Base-by-base conservation (phyloP, 92 coral and sea anemone genomes). In the Pocillopora meandrina region DNA sequence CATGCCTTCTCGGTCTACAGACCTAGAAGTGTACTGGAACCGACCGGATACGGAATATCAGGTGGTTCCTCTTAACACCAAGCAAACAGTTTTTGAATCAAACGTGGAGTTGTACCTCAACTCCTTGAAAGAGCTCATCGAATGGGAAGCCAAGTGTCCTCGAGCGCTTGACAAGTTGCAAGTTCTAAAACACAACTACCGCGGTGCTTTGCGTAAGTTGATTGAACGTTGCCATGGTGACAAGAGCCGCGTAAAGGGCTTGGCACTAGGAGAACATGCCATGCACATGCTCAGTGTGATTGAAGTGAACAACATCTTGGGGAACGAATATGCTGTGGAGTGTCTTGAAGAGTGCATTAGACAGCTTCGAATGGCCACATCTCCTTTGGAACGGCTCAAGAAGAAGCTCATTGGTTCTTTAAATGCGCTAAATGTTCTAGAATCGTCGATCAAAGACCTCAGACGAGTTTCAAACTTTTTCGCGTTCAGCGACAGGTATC, bases 191-290 rank as follows among this genome's bases (percentile, higher is more conserved):
- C 86, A 90, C n/a, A 88, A 87, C 68, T 97, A 88, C 88, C 88
- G 94, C 66, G 97, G 99, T 14, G 90, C 93, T 4, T 71, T 97
- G 71, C 93, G 99, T 5, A 92, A 91, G 65, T 56, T 97, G 52
- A 94, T 89, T 66, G 96, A 93, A 42, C 91, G 91, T 49, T 92
- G 97, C 65, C 89, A 76, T 71, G 93, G 92, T 20, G 88, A 83
- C 62, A 86, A 85, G 87, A 83, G 71, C 80, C 61, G 78, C 65
- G 87, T 89, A 12, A 90, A 86, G 12, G 99, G 97, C n/a, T 86
- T 90, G 33, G 99, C 98, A 0, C 77, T 95, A 35, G 93, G 92
- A 14, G 99, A 97, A 75, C 95, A 95, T 62, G 98, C 94, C 31
- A 94, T 93, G 92, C 98, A 92, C 81, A 78, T 97, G 79, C 80